These are phyloP conservation scores for Xanthia icteritia DNA, from an alignment of 2,888 invertebrate species.

Conservation along the genomic window DNA sequence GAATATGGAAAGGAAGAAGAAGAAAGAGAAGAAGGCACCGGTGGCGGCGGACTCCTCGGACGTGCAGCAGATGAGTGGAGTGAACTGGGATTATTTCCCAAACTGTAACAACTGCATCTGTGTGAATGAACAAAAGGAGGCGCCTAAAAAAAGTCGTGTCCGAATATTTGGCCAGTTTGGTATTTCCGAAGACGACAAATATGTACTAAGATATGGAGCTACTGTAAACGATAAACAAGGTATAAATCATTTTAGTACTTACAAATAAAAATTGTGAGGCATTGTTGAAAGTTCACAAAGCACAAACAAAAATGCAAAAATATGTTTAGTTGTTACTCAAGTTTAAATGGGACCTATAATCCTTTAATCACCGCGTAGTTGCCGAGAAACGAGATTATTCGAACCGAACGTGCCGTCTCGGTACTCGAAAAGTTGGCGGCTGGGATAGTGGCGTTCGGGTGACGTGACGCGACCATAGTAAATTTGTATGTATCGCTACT, in stretches of 20 bases:
- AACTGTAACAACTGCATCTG: conserved; percentile 20
- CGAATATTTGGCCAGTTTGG: conserved; percentile 82
- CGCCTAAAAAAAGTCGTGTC: conserved; percentile 72
- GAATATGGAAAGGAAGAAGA: conserved; percentile 79
- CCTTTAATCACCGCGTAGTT: background rate
- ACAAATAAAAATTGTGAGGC: background rate
- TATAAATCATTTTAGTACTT: too few species aligned
- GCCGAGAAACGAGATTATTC: background rate
- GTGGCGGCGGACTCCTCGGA: conserved; percentile 4
- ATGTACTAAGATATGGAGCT: conserved; percentile 81
- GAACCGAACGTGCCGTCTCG: background rate
- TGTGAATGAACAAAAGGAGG: background rate
- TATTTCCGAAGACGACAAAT: conserved; percentile 78
- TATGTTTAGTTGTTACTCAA: too few species aligned
- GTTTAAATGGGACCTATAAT: background rate
- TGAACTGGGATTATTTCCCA: conserved; percentile 6
- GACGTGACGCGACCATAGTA: background rate
- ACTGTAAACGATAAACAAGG: conserved; percentile 80
- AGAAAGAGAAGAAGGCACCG: conserved; percentile 65
- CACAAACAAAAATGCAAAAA: too few species aligned
- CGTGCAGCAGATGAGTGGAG: background rate
- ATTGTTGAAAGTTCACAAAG: background rate
- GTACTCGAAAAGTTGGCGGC: background rate
- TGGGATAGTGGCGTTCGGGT: background rate
- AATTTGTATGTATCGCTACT: background rate